Percentiles rank a stretch among this genome's conserved stretches.
Evolutionary conservation across 2,113 vertebrate genomes (phyloP).

Genomic region (Pungitius pungitius): DNA sequence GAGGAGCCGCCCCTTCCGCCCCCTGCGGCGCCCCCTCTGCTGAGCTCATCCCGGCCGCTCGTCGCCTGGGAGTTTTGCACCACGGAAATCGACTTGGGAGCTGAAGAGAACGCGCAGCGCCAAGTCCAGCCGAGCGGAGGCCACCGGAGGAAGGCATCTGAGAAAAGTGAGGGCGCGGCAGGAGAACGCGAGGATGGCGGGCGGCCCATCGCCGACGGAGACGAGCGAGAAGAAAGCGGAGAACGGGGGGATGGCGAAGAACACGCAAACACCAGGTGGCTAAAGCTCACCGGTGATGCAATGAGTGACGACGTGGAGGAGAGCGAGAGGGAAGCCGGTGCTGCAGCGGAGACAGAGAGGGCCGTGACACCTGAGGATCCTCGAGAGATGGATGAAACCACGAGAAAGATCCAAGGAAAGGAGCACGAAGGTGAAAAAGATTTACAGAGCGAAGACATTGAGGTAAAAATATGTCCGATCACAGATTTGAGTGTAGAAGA

Average conservation of each 20-base stretch:
- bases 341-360: background rate
- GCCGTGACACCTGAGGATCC: background rate
- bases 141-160: constrained; percentile 11
- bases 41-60: background rate
- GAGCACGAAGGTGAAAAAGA: constrained; percentile 2
- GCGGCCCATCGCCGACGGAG: background rate
- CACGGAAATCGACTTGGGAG: constrained; percentile 1
- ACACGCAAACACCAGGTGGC: background rate
- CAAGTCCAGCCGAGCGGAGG: constrained; percentile 6
- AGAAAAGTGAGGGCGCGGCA: background rate
- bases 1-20: constrained; percentile 10
- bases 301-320: background rate
- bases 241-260: background rate
- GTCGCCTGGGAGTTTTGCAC: constrained; percentile 42
- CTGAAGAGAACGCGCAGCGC: background rate
- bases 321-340: background rate
- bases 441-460: constrained; percentile 2
- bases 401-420: background rate
- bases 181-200: constrained; percentile 24
- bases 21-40: background rate
- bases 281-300: background rate
- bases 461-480: background rate
- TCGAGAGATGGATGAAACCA: constrained; percentile 4
- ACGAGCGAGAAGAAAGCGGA: background rate
- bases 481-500: constrained; percentile 11